Base-by-base conservation (phyloP, 2,888 invertebrate species). In the Spodoptera exigua region DNA sequence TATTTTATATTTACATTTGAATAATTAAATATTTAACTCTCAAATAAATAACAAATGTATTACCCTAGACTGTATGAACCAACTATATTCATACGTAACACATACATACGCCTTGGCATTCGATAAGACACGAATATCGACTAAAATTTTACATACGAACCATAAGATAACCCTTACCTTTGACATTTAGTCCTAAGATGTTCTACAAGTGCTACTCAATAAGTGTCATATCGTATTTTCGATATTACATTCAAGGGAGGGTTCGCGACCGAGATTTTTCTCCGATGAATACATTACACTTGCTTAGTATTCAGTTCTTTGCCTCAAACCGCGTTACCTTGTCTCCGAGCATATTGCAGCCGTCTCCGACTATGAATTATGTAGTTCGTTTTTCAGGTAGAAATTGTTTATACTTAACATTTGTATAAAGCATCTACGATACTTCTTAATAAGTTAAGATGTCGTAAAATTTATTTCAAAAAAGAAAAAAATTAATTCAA, bases 301-400 rank as follows among this genome's bases (percentile, higher is more conserved):
- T 70, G 75, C 69, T 93, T 90, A 87, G 84, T 93, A 92, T 93
- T 90, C 92, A 70, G 52, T 43, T 67, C 73, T 59, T 72, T 76
- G 59, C 35, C 75, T 70, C 75, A 85, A 89, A 92, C 92, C 89
- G 89, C 89, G 85, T 89, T 91, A 87, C 89, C 92, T 90, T 90
- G 91, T 92, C 87, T 86, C 70, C 80, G 81, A 83, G 79, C 80
- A 91, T 89, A 86, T 84, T 89, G 88, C 88, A 88, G 64, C 72
- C 66, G 67, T 70, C 56, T 59, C 47, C 13, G 54, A 55, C 40
- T 74, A 70, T 74, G 61, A 76, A 73, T 61, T 58, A 34, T 47
- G 39, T 52, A 52, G 16, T 14, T 13, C 18, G 34, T 34, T 48
- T 59, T 69, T 56, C 54, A 46, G 46, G 40, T 51, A 36, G 40